Percentiles rank a stretch among this genome's conserved stretches.
These are phyloP conservation scores for Theristus sp. DNA, from an alignment of 2,888 invertebrate genomes.

Conservation along the genomic window DNA sequence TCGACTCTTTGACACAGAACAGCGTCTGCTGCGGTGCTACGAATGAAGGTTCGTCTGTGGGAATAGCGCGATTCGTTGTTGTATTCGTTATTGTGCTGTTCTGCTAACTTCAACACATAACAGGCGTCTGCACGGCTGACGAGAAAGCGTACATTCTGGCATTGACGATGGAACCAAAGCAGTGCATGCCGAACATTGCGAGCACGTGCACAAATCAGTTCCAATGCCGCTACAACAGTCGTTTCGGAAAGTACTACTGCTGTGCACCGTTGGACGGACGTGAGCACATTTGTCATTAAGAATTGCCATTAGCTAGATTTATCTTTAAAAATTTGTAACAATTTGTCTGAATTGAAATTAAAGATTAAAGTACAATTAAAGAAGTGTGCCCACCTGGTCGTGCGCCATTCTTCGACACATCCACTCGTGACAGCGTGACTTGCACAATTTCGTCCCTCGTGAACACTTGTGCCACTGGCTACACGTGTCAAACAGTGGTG, in stretches of 20 bases:
- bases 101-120: no score
- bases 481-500: constrained; percentile 4
- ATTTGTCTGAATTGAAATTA: not conserved
- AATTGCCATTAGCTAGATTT: not conserved
- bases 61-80: not conserved
- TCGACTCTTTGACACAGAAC: constrained; percentile 16
- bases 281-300: no score
- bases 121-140: constrained; percentile 22
- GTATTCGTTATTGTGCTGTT: not conserved
- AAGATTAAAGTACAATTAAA: constrained; percentile 7
- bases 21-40: constrained; percentile 26
- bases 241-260: constrained; percentile 21
- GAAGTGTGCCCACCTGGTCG: constrained; percentile 22
- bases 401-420: constrained; percentile 16
- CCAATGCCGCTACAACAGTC: constrained; percentile 19
- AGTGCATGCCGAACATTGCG: constrained; percentile 21
- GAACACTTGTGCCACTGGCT: constrained; percentile 2
- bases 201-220: constrained; percentile 21
- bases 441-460: not conserved
- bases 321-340: no score
- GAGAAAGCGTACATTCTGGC: constrained; percentile 28
- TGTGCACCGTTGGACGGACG: constrained; percentile 21
- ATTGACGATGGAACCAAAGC: constrained; percentile 18
- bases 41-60: constrained; percentile 13
- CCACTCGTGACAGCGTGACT: constrained; percentile 13